phyloP scores from a whole-genome alignment of 2,797 vertebrate genomes.

The Ctenopoma kingsleyae region DNA sequence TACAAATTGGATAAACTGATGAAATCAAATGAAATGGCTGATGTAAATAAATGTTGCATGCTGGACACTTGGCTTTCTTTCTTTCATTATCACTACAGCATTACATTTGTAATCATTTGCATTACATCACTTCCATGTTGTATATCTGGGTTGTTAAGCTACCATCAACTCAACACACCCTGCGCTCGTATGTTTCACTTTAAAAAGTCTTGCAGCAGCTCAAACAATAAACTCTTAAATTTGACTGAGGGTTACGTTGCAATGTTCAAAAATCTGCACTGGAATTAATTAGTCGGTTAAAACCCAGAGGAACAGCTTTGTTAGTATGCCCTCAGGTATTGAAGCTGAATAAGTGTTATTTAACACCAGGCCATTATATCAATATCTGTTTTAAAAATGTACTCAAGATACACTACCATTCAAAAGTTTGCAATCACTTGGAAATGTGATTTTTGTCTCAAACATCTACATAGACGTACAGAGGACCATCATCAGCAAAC shows the following conservation, averaged over 20 bases:
- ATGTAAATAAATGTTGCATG: neutral
- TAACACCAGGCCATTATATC: neutral
- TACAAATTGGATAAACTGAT: neutral
- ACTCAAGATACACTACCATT: too few relatives aligned
- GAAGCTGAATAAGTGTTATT: neutral
- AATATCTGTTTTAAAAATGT: neutral
- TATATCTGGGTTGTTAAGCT: neutral
- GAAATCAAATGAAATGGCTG: neutral
- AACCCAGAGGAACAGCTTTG: neutral
- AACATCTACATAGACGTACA: too few relatives aligned
- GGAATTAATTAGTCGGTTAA: slow-evolving; percentile 1
- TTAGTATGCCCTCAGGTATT: neutral
- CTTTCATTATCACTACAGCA: neutral
- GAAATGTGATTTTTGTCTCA: too few relatives aligned
- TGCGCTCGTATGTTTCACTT: neutral
- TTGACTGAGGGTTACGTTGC: neutral
- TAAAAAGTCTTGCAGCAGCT: neutral
- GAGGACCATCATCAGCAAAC: too few relatives aligned
- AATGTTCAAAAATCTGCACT: neutral
- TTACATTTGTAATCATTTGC: too few relatives aligned
- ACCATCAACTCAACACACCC: neutral
- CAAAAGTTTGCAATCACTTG: too few relatives aligned
- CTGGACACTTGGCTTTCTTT: neutral
- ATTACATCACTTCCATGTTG: neutral
- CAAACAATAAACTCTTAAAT: neutral